Evolutionary conservation across 2,113 vertebrate species (phyloP).

Genomic region (Mugil cephalus): DNA sequence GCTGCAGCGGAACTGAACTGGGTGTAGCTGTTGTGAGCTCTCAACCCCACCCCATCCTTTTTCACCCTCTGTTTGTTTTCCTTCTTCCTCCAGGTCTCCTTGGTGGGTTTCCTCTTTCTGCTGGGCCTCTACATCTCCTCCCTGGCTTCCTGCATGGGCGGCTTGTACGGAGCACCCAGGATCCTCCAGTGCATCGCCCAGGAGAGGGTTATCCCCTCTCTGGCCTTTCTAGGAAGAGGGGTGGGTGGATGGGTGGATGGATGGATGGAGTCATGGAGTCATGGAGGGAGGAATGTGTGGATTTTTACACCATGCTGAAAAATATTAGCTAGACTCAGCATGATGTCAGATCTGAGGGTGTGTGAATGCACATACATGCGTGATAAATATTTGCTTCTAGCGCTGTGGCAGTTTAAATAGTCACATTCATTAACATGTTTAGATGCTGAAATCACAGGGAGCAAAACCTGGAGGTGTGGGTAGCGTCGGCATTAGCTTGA

Average conservation of each 20-base stretch:
- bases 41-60: slow-evolving; percentile 76
- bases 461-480: neutral
- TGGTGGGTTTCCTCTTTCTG: slow-evolving; percentile 97
- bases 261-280: slow-evolving; percentile 22
- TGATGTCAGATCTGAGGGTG: slow-evolving; percentile 12
- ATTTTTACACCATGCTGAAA: neutral
- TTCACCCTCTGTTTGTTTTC: slow-evolving; percentile 81
- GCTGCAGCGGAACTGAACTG: slow-evolving; percentile 78
- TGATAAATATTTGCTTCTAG: neutral
- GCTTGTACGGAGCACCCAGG: slow-evolving; percentile 94
- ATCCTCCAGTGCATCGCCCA: slow-evolving; percentile 97
- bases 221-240: slow-evolving; percentile 89
- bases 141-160: slow-evolving; percentile 98
- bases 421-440: neutral
- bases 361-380: slow-evolving; percentile 10
- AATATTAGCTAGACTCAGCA: slow-evolving; percentile 2
- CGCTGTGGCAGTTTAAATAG: no score
- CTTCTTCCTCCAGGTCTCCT: slow-evolving; percentile 90
- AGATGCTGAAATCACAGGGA: neutral
- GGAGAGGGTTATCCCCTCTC: slow-evolving; percentile 92
- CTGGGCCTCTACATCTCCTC: slow-evolving; percentile 97
- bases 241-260: slow-evolving; percentile 83
- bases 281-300: slow-evolving; percentile 25
- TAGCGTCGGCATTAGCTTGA: neutral
- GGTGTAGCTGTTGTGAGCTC: slow-evolving; percentile 74